phyloP scores from a whole-genome alignment of 2,113 vertebrate genomes.

The Ranitomeya variabilis region DNA sequence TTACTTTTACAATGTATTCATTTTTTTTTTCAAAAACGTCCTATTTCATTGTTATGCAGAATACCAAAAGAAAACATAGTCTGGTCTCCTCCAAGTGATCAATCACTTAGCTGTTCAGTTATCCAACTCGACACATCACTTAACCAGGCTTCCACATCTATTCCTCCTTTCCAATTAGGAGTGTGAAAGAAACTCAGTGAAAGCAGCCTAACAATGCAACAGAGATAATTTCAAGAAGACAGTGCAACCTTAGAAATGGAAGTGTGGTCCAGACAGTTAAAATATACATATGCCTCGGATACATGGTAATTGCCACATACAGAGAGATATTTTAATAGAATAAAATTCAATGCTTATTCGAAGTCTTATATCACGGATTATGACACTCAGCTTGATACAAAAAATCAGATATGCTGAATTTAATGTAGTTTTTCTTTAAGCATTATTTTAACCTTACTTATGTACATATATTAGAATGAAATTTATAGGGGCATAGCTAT shows the following conservation, averaged over 20 bases:
- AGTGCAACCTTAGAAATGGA: conserved; percentile 7
- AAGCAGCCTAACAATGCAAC: conserved; percentile 48
- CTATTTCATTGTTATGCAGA: conserved; percentile 35
- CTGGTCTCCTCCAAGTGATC: conserved; percentile 49
- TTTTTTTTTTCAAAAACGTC: conserved; percentile 13
- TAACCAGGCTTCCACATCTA: conserved; percentile 51
- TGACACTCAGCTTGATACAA: background rate
- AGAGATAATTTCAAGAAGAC: conserved; percentile 50
- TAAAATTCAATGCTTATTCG: background rate
- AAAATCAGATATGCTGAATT: background rate
- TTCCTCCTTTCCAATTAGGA: conserved; percentile 57
- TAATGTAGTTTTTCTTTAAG: background rate
- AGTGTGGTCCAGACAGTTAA: conserved; percentile 39
- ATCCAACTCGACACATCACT: conserved; percentile 53
- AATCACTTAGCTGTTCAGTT: conserved; percentile 50
- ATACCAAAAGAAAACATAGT: conserved; percentile 35
- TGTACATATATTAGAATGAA: no score
- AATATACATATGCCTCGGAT: conserved; percentile 29
- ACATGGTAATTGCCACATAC: background rate
- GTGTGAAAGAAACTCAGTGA: conserved; percentile 48
- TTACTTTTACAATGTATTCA: background rate
- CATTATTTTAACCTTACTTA: no score
- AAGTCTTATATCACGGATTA: background rate
- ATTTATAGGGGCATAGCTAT: no score
- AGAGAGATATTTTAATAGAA: background rate